phyloP scores from a whole-genome alignment of 2,797 vertebrate genomes.

The Chaetodon trifasciatus region DNA sequence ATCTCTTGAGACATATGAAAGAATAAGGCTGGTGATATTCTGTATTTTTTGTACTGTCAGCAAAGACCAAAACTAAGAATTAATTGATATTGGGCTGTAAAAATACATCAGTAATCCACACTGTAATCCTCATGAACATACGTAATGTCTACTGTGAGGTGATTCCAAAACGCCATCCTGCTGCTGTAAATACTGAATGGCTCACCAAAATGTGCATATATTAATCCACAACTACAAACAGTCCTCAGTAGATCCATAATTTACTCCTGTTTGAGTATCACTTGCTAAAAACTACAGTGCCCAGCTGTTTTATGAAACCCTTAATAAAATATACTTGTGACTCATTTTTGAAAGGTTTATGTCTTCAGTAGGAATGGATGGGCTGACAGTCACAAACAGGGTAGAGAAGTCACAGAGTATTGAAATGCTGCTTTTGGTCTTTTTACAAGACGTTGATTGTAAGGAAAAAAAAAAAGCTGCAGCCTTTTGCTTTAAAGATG shows the following conservation, averaged over 20 bases:
- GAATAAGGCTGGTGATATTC: background rate
- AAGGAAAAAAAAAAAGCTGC: background rate
- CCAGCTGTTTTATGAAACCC: too few relatives aligned
- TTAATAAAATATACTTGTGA: background rate
- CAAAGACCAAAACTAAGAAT: constrained; percentile 2
- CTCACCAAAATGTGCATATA: background rate
- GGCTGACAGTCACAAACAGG: background rate
- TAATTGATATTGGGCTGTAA: background rate
- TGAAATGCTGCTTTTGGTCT: background rate
- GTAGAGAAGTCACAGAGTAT: background rate
- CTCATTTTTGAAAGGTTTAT: background rate
- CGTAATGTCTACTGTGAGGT: background rate
- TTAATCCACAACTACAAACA: background rate
- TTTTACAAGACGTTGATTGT: background rate
- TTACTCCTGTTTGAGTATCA: background rate
- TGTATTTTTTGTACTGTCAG: background rate
- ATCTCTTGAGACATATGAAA: background rate
- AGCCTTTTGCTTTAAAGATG: background rate
- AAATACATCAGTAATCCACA: too few relatives aligned
- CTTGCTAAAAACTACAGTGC: background rate
- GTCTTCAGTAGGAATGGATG: background rate
- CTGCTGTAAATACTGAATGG: background rate
- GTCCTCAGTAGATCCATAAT: background rate
- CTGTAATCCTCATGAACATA: background rate
- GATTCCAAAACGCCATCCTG: background rate